Evolutionary conservation across 2,888 invertebrate genomes (phyloP), one percentile per base, ranked within the genome.

Genomic region (Synanthedon tipuliformis): DNA sequence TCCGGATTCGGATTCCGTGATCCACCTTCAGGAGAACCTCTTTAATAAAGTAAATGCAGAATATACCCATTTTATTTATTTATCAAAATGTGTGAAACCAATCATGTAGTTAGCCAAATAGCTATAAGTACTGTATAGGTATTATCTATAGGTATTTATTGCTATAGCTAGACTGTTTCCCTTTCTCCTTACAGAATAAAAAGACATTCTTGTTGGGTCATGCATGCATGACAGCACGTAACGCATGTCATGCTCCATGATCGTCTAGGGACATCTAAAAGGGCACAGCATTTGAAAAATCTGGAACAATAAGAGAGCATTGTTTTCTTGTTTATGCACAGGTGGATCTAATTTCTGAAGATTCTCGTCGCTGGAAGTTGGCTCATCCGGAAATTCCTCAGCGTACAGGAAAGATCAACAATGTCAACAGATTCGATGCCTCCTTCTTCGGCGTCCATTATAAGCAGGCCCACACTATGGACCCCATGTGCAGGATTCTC

Each of bases 321-420:
- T 34, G 2, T 34, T 34, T 10, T 34, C 8, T 10, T 34, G 34
- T 7, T 34, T 34, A 10, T 34, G 5, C 8, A 34, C 81, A 93
- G 86, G 90, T 93, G 60, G 96, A 97, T 68, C 90, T 97, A 88
- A 91, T 96, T 55, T 94, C 95, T 52, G 93, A 91, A 23, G 94
- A 94, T 66, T 90, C 91, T 58, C 89, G 92, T 48, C 89, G 95
- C 60, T 96, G 95, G 95, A 88, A 89, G 55, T 84, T 90, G 34
- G 88, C 88, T n/a, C 91, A 92, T 65, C 90, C 92, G 0, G 93
- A 94, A 67, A 92, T 94, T 58, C 94, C 94, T 0, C 90, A 90
- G 61, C 83, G 93, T 10, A 90, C 91, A 0, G 95, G 95, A 34
- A 94, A 94, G 73, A 83, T 94, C 52, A 88, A 89, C 64, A 83